Base-by-base conservation (phyloP, 2,113 vertebrate species). In the Guaruba guarouba region DNA sequence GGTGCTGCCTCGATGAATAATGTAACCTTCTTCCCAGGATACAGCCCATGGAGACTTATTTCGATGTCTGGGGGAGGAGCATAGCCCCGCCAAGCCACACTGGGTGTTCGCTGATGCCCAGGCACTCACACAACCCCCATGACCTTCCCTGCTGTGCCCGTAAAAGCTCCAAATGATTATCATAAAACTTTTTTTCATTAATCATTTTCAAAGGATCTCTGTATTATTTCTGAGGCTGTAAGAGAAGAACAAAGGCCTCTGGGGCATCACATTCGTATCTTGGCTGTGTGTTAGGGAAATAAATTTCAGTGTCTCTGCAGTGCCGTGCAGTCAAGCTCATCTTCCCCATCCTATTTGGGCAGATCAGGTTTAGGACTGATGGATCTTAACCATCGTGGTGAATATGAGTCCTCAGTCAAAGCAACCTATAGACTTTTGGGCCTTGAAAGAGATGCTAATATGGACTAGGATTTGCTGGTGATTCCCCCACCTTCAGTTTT, bases 101-200 rank as follows among this genome's bases (percentile, higher is more conserved):
- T 2, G 55, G 0, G 13, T 5, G 66, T 37, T 70, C 33, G 69
- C 4, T 31, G 63, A 4, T 11, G 76, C 10, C 5, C 20, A 3
- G 67, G 44, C 35, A 18, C 39, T 13, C 9, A 0, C 28, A 33
- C 27, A 17, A 0, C 12, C 12, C 22, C 52, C 20, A 0, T 0
- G 5, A 24, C 5, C 25, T 33, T 29, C 63, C 59, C 46, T 3
- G 15, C 84, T 23, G 51, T 0, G 33, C 29, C 77, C 4, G 10
- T 5, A 59, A 63, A 63, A 77, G 13, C 49, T 41, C 83, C 22
- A 3, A 1, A 4, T 1, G 22, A 7, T 29, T 54, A 44, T 49
- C n/a, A 22, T 16, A 22, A 67, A 84, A 71, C 66, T 51, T 55
- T 31, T 37, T 24, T 24, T 24, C 27, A 41, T 57, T 62, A 39